These are phyloP conservation scores for Dinomys branickii DNA, from an alignment of 2,113 vertebrate genomes.

Conservation along the genomic window DNA sequence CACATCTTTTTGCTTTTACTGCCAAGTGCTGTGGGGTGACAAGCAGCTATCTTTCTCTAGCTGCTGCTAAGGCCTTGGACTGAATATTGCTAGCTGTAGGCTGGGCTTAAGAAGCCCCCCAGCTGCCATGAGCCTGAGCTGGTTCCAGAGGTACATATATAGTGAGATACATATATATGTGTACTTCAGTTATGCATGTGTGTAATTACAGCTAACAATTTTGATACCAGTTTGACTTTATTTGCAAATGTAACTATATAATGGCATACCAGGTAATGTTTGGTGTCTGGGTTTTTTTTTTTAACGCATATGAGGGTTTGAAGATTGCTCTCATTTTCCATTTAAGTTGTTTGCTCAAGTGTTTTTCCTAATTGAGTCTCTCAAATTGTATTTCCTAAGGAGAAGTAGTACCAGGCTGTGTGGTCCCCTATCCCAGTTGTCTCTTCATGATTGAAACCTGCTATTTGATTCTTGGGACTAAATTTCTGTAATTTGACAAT, in stretches of 20 bases:
- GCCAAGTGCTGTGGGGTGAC: not conserved
- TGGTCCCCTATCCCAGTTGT: not conserved
- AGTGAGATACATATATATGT: not conserved
- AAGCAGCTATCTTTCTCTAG: not conserved
- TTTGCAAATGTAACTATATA: not conserved
- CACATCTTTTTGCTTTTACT: not conserved
- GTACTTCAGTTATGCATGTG: not conserved
- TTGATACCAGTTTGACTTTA: not conserved
- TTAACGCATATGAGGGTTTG: not conserved
- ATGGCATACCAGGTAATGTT: not conserved
- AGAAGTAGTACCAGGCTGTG: not conserved
- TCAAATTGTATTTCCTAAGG: not conserved
- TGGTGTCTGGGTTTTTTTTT: not conserved
- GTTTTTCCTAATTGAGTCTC: not conserved
- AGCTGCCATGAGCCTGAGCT: not conserved
- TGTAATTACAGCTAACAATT: not conserved
- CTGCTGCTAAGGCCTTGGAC: not conserved
- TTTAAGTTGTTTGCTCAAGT: not conserved
- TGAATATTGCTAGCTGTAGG: not conserved
- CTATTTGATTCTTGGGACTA: not conserved
- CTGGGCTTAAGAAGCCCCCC: not conserved
- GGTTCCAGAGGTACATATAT: not conserved
- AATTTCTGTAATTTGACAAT: conserved; percentile 9
- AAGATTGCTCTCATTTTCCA: conserved; percentile 1
- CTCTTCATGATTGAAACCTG: not conserved